Base-by-base conservation (phyloP, 2,113 vertebrate species). In the Saccopteryx leptura region DNA sequence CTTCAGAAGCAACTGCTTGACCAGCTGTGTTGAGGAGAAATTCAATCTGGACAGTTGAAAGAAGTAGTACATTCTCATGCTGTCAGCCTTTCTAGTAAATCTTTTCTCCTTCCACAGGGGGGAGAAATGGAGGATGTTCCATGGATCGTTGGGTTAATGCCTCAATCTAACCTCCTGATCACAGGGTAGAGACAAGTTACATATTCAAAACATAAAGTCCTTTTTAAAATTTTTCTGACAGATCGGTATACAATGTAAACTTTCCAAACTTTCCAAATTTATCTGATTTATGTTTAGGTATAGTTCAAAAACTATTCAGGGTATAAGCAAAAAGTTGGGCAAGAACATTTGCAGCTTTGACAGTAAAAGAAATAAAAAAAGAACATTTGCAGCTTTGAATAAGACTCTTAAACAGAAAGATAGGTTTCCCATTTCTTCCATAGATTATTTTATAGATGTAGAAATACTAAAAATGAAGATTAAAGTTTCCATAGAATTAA, bases 401-500 rank as follows among this genome's bases (percentile, higher is more conserved):
- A 87, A 75, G 48, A 86, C 11, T 76, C 46, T 81, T 76, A 78
- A 88, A 82, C 9, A 95, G 50, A 84, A 74, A 6, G 46, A 66
- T 14, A 28, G 21, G 23, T 19, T 74, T 74, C 46, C 46, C 11
- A 69, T 81, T 63, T 7, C 18, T 21, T 5, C 31, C 39, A 68
- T 1, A 74, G 63, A 68, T 79, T 82, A 90, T 78, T 93, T 82
- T 90, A 92, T 60, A 90, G 75, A 88, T 90, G 21, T 87, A 66
- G 74, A 96, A 94, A 86, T 71, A 86, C 61, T 91, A 88, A 95
- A 95, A 75, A 39, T 87, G 52, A 72, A 94, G 65, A 60, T 93
- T 65, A 61, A 85, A 24, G 61, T 92, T 93, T 79, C 66, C 58
- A n/a, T 58, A 78, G 87, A 95, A 91, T 91, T 89, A 78, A 88